These are phyloP conservation scores for Rhabdornis inornatus DNA, from an alignment of 2,113 vertebrate species.

Conservation along the genomic window DNA sequence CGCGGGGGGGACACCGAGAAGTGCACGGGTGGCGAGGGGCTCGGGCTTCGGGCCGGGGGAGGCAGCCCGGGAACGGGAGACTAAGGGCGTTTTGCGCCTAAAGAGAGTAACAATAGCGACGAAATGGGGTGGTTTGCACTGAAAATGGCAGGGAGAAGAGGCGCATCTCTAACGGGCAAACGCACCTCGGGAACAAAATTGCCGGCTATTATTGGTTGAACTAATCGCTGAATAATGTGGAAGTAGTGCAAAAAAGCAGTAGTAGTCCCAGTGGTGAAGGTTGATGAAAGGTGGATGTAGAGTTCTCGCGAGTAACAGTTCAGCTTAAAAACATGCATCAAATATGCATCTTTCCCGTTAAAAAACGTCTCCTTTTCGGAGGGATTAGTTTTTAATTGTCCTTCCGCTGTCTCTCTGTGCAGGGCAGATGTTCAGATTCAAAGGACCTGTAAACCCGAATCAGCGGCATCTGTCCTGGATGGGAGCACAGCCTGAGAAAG, in stretches of 20 bases:
- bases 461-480: constrained; percentile 63
- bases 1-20: background rate
- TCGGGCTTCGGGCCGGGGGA: background rate
- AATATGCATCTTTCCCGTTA: background rate
- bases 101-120: background rate
- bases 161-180: background rate
- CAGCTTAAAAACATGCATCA: background rate
- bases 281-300: background rate
- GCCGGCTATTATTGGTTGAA: background rate
- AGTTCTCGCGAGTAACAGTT: background rate
- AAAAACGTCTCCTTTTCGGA: background rate
- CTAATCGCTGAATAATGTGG: background rate
- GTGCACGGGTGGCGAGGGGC: background rate
- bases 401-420: constrained; percentile 11
- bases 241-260: background rate
- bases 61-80: background rate
- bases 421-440: constrained; percentile 61
- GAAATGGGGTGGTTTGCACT: rapidly evolving
- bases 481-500: background rate
- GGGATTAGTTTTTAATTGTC: constrained; percentile 24
- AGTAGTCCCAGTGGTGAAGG: constrained; percentile 8
- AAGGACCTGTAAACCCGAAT: constrained; percentile 45
- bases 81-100: background rate
- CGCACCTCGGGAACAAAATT: background rate
- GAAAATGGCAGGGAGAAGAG: background rate